Conservation (phyloP, 2,888 invertebrate genomes). For the Phaonia tiefii region DNA sequence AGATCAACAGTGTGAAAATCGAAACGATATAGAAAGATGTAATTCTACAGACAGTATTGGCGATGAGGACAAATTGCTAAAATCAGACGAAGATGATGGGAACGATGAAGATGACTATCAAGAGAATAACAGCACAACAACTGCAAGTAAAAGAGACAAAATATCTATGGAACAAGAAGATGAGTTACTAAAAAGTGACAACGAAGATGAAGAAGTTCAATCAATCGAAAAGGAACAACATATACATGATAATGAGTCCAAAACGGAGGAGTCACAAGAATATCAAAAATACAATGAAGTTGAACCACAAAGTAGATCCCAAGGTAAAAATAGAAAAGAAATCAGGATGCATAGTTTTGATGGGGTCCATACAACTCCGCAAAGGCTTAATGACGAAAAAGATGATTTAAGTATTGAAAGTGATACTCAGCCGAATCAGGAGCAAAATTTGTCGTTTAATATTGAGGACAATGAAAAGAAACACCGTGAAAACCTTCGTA, state of each 20-base stretch:
- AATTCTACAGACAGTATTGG: conserved; percentile 39
- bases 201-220: conserved; percentile 40
- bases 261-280: neutral
- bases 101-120: neutral
- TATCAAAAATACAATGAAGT: conserved; percentile 24
- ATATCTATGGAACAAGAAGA: conserved; percentile 66
- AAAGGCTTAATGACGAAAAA: neutral
- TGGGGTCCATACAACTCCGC: neutral
- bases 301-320: neutral
- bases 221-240: conserved; percentile 31
- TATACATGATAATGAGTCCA: conserved; percentile 14
- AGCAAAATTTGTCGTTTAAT: conserved; percentile 14
- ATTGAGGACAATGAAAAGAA: conserved; percentile 35
- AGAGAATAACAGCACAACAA: too few relatives aligned
- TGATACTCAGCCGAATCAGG: conserved; percentile 35
- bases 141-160: neutral
- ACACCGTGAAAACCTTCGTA: conserved; percentile 51
- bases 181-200: conserved; percentile 64
- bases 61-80: conserved; percentile 66
- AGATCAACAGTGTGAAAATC: conserved; percentile 10
- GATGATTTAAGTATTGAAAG: conserved; percentile 3
- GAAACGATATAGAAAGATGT: conserved; percentile 29
- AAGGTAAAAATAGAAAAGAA: conserved; percentile 23
- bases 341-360: neutral
- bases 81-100: conserved; percentile 55